Percentiles rank a stretch among this genome's conserved stretches.
These are phyloP conservation scores for Pantherophis guttatus DNA, from an alignment of 2,113 vertebrate genomes.

Conservation along the genomic window DNA sequence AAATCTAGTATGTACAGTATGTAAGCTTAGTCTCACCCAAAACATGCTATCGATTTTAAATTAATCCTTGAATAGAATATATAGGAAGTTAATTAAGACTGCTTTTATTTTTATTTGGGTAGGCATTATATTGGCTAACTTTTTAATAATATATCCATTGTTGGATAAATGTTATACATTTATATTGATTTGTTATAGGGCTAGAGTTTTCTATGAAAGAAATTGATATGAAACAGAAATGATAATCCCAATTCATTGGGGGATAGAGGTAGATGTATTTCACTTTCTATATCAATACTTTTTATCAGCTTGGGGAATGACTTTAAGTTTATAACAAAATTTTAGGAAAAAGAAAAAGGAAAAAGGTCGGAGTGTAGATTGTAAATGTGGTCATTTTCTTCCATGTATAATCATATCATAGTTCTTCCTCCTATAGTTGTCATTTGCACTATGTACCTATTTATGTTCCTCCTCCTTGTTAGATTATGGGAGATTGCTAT, in stretches of 20 bases:
- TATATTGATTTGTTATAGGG: not conserved
- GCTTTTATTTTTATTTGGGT: not conserved
- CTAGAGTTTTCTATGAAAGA: not conserved
- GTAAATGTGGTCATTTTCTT: not conserved
- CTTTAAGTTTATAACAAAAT: not conserved
- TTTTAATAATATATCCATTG: not conserved
- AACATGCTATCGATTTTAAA: not conserved
- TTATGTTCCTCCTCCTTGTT: not conserved
- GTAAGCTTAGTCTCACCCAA: not conserved
- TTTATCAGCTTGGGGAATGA: not conserved
- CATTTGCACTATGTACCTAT: not conserved
- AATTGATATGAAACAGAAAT: not conserved
- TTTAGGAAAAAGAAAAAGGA: not conserved
- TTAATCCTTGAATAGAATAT: not conserved
- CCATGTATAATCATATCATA: not conserved
- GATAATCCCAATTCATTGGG: not conserved
- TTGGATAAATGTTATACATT: not conserved
- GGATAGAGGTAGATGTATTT: not conserved
- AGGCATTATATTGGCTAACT: not conserved
- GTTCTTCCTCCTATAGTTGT: not conserved
- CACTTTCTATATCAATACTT: not conserved
- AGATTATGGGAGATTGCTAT: not conserved
- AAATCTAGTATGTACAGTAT: not conserved
- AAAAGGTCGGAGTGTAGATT: not conserved
- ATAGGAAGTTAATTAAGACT: not conserved